Base-by-base conservation (phyloP, 2,888 invertebrate genomes). In the Coronaproctus castanopsis region DNA sequence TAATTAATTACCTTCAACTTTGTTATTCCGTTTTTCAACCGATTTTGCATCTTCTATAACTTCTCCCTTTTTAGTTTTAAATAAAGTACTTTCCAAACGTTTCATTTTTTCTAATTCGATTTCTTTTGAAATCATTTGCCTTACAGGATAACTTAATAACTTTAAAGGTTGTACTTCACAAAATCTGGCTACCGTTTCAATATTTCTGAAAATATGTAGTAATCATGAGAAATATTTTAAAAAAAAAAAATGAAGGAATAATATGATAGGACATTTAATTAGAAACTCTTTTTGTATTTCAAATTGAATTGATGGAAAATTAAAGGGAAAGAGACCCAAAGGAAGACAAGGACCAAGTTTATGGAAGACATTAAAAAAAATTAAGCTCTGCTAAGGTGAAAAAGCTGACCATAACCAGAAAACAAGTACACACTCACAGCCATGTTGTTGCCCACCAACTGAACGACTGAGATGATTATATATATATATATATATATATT, bases 101-200 rank as follows among this genome's bases (percentile, higher is more conserved):
- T 85, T 73, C 69, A 91, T 82, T 67, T 81, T 79, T 70, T 87
- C 88, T 52, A 85, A 68, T 65, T 88, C 87, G 61, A 90, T 82
- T 74, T 91, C 89, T 55, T 85, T 77, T 0, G 87, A 79, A 60
- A 93, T 80, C 52, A 90, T 75, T 69, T 92, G 91, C 62, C 85
- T 80, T 21, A 82, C 78, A 5, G 82, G 78, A 65, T 86, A 85
- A 0, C 80, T 76, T 48, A 85, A 68, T 51, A 72, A 71, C 51
- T 74, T 69, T 55, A 68, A 69, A 55, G 63, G 61, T 57, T 65
- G 65, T 52, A 60, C 58, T 5, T 62, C 63, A 59, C 62, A 69
- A 65, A 78, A 79, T 60, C 70, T 66, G 0, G 78, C 79, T 0
- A 85, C 67, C 63, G 81, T 79, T 66, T 87, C 83, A 14, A 91